Conservation (phyloP, 2,797 vertebrate genomes). For the Neopelma chrysocephalum region DNA sequence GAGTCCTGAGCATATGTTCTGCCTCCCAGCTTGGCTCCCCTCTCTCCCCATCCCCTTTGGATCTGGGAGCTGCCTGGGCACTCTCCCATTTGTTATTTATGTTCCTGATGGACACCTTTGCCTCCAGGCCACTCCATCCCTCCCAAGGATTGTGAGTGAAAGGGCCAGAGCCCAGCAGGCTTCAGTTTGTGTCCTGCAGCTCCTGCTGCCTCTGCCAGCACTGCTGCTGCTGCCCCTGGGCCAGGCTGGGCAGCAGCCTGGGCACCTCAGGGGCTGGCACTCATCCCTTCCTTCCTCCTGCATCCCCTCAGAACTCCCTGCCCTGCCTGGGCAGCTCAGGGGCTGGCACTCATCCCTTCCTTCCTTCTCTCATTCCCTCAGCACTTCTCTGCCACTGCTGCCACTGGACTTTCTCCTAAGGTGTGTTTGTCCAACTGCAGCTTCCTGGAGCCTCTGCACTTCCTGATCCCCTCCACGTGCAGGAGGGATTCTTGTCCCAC, state of each 20-base stretch:
- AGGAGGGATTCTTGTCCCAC: background rate
- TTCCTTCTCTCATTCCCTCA: background rate
- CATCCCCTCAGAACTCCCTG: no score
- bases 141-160: background rate
- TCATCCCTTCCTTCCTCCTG: no score
- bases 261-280: background rate
- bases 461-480: background rate
- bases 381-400: background rate
- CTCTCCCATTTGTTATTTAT: background rate
- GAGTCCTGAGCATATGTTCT: background rate
- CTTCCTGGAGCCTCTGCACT: background rate
- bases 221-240: background rate
- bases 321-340: background rate
- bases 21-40: background rate
- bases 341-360: background rate
- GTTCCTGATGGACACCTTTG: background rate
- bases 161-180: background rate
- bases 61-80: background rate
- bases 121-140: background rate
- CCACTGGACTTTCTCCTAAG: background rate
- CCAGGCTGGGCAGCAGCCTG: background rate
- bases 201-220: fast-evolving
- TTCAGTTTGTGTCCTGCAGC: background rate
- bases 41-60: background rate
- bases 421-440: background rate